Conservation (phyloP, 1,140 invertebrate genomes). For the Uloborus diversus region DNA sequence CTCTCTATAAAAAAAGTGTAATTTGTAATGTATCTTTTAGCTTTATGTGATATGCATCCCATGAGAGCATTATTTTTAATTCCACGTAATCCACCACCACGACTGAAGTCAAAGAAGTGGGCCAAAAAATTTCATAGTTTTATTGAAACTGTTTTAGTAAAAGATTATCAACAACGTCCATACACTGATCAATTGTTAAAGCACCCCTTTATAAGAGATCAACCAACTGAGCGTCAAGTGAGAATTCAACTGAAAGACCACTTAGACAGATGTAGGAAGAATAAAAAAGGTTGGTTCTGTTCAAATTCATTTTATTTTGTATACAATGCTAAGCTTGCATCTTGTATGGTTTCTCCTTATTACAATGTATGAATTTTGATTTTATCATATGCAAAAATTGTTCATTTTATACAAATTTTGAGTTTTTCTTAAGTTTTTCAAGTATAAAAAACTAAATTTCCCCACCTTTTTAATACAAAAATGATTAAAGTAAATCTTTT, state of each 20-base stretch:
- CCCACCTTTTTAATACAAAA: too few relatives aligned
- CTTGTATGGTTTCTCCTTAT: too few relatives aligned
- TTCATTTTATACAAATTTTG: too few relatives aligned
- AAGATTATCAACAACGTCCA: constrained; percentile 97
- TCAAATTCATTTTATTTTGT: background rate
- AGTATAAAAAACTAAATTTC: background rate
- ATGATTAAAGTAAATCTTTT: too few relatives aligned
- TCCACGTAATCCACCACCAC: constrained; percentile 94
- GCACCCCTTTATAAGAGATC: constrained; percentile 97
- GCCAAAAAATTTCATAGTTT: constrained; percentile 89
- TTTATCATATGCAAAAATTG: too few relatives aligned
- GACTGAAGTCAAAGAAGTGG: constrained; percentile 99
- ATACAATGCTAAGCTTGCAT: background rate
- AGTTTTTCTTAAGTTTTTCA: background rate
- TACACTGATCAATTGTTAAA: constrained; percentile 98
- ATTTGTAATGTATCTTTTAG: constrained; percentile 62
- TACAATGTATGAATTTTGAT: too few relatives aligned
- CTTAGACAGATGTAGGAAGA: constrained; percentile 82
- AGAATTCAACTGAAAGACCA: constrained; percentile 99
- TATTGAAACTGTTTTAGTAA: constrained; percentile 89
- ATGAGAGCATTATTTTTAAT: constrained; percentile 99
- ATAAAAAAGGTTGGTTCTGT: constrained; percentile 51
- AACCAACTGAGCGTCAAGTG: constrained; percentile 97
- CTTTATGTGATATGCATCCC: constrained; percentile 92
- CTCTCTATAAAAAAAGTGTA: too few relatives aligned